phyloP scores from a whole-genome alignment of 2,113 vertebrate genomes.

The Pyxicephalus adspersus region DNA sequence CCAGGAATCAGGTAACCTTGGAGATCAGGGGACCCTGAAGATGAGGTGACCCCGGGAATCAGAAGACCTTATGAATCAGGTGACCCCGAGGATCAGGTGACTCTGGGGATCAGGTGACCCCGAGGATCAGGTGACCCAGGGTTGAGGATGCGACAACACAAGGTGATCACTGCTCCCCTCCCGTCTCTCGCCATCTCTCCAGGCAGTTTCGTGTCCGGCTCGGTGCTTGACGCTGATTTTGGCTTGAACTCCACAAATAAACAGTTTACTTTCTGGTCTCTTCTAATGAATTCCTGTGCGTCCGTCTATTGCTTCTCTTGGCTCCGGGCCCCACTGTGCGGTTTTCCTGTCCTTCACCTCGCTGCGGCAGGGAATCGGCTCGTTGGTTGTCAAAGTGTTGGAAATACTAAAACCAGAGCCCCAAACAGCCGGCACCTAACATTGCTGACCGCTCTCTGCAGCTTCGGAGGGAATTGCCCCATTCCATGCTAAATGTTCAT shows the following conservation, averaged over 20 bases:
- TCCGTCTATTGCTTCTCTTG: conserved; percentile 10
- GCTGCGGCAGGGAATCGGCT: background rate
- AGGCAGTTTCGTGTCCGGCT: background rate
- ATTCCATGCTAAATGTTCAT: background rate
- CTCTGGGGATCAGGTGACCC: background rate
- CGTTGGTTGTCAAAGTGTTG: background rate
- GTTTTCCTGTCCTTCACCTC: conserved; percentile 14
- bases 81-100: background rate
- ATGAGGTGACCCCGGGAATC: too few relatives aligned
- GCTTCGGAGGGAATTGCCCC: background rate
- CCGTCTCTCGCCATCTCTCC: background rate
- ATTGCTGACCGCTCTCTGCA: too few relatives aligned
- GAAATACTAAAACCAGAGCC: too few relatives aligned
- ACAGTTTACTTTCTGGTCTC: conserved; percentile 34
- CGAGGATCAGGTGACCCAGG: too few relatives aligned
- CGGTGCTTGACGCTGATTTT: background rate
- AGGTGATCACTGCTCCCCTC: background rate
- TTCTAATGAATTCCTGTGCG: conserved; percentile 15
- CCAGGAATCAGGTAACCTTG: too few relatives aligned
- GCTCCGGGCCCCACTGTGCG: background rate
- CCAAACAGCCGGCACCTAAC: background rate
- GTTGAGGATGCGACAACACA: too few relatives aligned
- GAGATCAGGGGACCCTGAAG: too few relatives aligned
- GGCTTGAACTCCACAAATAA: conserved; percentile 22
- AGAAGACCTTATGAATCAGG: too few relatives aligned